A percentile compares a stretch with the other conserved stretches of the same genome.
Evolutionary conservation across 2,797 vertebrate genomes (phyloP).

Genomic region (Hydrolagus colliei): DNA sequence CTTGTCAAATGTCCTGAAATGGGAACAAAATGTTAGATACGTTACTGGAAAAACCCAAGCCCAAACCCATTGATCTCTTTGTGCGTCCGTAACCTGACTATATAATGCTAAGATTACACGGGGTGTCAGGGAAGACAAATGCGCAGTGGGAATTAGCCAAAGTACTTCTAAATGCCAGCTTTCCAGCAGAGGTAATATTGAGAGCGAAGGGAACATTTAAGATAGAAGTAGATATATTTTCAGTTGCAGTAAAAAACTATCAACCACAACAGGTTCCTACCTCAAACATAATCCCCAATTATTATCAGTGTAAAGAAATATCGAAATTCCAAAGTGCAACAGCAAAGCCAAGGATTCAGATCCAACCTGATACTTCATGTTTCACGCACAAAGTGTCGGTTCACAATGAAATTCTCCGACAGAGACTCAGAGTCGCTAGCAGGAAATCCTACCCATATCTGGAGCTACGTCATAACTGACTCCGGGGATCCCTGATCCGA

Average conservation of each 20-base stretch:
- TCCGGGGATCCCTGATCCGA: too few relatives aligned
- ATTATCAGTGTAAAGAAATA: neutral
- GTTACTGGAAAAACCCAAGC: slow-evolving; percentile 4
- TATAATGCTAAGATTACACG: neutral
- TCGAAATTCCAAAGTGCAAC: slow-evolving; percentile 1
- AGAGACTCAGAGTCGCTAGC: too few relatives aligned
- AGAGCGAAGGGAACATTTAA: neutral
- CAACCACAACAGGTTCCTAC: neutral
- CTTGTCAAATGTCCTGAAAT: neutral
- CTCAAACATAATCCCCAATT: neutral
- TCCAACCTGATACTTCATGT: too few relatives aligned
- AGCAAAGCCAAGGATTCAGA: neutral
- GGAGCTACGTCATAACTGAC: too few relatives aligned
- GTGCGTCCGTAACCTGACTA: neutral
- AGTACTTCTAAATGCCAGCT: neutral
- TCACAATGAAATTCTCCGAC: too few relatives aligned
- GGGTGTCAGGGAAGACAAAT: neutral
- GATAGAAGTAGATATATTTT: neutral
- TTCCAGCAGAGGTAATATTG: slow-evolving; percentile 11
- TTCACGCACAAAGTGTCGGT: too few relatives aligned
- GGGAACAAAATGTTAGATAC: neutral
- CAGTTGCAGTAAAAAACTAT: neutral
- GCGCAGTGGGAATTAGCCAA: slow-evolving; percentile 1
- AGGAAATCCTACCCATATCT: too few relatives aligned
- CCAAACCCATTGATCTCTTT: neutral